phyloP scores from a whole-genome alignment of 37 sponge, comb jelly and placozoan species.

The Beroe forskalii region DNA sequence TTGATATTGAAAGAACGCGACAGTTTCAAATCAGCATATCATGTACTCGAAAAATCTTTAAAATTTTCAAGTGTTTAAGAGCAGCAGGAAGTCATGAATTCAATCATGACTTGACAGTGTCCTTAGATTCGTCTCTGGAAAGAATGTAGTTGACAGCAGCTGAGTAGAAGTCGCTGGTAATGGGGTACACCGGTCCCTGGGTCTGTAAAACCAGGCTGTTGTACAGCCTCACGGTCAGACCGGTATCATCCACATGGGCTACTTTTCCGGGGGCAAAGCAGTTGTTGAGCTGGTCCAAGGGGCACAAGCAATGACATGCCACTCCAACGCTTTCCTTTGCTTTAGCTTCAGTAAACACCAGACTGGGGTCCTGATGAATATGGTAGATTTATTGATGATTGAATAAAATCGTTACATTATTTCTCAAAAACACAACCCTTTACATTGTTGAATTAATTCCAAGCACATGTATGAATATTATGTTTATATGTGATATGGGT shows the following conservation, averaged over 20 bases:
- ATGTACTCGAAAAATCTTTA: too few species aligned
- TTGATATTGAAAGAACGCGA: too few species aligned
- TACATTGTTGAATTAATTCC: too few species aligned
- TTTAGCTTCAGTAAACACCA: slow-evolving; percentile 15
- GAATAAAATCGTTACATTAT: neutral
- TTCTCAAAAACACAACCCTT: neutral
- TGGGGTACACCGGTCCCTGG: neutral
- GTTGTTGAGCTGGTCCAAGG: slow-evolving; percentile 23
- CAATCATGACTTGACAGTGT: neutral
- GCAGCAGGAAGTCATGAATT: too few species aligned
- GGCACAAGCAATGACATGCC: slow-evolving; percentile 34
- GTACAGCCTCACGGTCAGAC: neutral
- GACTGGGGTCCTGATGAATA: neutral
- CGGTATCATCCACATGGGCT: neutral
- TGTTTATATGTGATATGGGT: neutral
- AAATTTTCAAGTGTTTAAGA: too few species aligned
- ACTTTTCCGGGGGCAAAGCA: slow-evolving; percentile 37
- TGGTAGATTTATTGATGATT: neutral
- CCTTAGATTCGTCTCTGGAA: neutral
- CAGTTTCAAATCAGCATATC: too few species aligned
- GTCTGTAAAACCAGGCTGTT: neutral
- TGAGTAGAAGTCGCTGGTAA: neutral
- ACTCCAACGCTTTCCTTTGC: neutral
- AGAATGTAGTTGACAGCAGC: neutral
- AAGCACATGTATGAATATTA: neutral